Conservation (phyloP, 92 coral and sea anemone genomes). For the Epizoanthus rinbou region DNA sequence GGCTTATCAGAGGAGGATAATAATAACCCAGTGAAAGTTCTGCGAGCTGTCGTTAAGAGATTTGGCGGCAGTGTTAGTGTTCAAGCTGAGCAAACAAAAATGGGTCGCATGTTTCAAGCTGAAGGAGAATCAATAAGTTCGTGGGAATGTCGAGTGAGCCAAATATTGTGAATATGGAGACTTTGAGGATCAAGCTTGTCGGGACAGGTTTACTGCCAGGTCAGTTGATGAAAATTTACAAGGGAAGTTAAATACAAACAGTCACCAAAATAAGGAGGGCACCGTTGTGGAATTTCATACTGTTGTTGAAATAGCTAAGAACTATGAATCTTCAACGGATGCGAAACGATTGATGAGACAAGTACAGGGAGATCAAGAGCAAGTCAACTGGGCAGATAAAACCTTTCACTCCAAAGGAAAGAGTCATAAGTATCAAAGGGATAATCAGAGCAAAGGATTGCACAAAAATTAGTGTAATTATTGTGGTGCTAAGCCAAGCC, state of each 20-base stretch:
- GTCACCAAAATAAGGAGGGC: too few species aligned
- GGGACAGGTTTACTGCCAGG: conserved; percentile 26
- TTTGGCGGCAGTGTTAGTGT: conserved; percentile 54
- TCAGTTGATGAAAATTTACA: conserved; percentile 27
- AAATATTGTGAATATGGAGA: conserved; percentile 45
- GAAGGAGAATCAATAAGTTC: too few species aligned
- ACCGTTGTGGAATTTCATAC: too few species aligned
- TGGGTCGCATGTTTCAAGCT: conserved; percentile 47
- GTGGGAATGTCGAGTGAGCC: too few species aligned
- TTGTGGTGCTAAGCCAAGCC: conserved; percentile 40
- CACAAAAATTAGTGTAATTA: conserved; percentile 33
- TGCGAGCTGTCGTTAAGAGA: conserved; percentile 33
- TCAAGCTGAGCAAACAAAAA: conserved; percentile 46
- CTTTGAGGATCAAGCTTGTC: conserved; percentile 44
- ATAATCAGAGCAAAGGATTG: conserved; percentile 9
- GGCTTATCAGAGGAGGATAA: conserved; percentile 28
- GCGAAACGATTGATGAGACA: too few species aligned
- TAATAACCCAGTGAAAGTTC: conserved; percentile 38
- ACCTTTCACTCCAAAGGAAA: background rate
- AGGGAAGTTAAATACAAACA: too few species aligned
- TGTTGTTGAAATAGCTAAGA: too few species aligned
- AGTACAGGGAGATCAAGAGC: too few species aligned
- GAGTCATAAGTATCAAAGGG: conserved; percentile 20
- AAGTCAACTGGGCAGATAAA: background rate
- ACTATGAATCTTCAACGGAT: too few species aligned